phyloP scores from a whole-genome alignment of 2,888 invertebrate genomes.

The Neoascia interrupta region DNA sequence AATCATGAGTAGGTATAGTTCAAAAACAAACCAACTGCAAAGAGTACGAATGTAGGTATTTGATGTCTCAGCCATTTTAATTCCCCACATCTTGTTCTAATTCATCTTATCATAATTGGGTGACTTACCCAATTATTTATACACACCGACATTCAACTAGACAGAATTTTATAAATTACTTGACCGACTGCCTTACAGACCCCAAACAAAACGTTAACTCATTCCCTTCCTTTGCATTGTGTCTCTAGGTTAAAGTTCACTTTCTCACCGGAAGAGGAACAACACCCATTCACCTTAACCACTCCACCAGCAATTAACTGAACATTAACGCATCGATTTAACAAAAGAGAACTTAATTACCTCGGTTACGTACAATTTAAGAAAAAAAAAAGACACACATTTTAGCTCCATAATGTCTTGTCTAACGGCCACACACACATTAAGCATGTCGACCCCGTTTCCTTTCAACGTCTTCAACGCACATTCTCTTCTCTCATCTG shows the following conservation, averaged over 20 bases:
- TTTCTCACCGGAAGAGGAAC: constrained; percentile 22
- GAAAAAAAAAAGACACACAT: neutral
- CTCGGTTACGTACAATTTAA: constrained; percentile 27
- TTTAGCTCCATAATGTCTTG: constrained; percentile 31
- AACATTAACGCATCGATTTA: constrained; percentile 11
- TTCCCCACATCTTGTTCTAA: neutral
- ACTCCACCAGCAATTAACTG: constrained; percentile 20
- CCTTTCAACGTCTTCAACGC: constrained; percentile 45
- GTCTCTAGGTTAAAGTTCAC: constrained; percentile 25
- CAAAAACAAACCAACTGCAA: too few relatives aligned
- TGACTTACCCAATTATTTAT: too few relatives aligned
- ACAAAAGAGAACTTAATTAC: constrained; percentile 32
- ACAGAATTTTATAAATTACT: too few relatives aligned
- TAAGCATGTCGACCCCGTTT: constrained; percentile 53
- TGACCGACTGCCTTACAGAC: constrained; percentile 32
- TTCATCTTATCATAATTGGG: too few relatives aligned
- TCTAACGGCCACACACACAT: constrained; percentile 41
- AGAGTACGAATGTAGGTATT: too few relatives aligned
- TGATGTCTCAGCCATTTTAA: neutral
- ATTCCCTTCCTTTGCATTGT: neutral
- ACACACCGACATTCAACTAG: too few relatives aligned
- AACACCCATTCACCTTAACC: neutral
- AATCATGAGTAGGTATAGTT: too few relatives aligned
- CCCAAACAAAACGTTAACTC: neutral
- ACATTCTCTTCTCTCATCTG: constrained; percentile 17